Evolutionary conservation across 1,140 invertebrate genomes (phyloP).

Genomic region (Dermatophagoides farinae): DNA sequence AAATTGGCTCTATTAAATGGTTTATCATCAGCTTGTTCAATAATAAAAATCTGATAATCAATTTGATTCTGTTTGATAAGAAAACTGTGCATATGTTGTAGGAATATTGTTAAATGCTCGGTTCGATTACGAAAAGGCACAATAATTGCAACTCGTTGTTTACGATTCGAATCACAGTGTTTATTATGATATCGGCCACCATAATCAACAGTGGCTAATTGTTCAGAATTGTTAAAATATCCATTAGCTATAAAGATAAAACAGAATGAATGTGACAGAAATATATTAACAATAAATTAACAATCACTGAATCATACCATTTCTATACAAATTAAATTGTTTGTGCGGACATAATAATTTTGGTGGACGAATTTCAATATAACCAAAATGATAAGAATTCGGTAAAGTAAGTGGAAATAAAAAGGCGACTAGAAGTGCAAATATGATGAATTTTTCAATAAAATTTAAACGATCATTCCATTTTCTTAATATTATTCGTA

Average conservation of each 20-base stretch:
- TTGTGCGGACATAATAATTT: background rate
- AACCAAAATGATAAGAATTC: background rate
- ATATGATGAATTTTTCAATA: background rate
- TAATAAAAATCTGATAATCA: constrained; percentile 72
- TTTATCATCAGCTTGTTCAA: constrained; percentile 44
- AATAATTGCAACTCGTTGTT: constrained; percentile 60
- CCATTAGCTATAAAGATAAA: background rate
- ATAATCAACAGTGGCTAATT: background rate
- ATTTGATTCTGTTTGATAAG: constrained; percentile 56
- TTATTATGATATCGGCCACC: constrained; percentile 53
- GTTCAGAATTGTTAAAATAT: background rate
- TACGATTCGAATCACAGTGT: constrained; percentile 38
- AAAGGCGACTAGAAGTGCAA: background rate
- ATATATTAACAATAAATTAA: background rate
- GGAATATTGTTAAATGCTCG: constrained; percentile 51
- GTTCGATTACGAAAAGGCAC: constrained; percentile 67
- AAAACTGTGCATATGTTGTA: constrained; percentile 73
- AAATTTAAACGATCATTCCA: background rate
- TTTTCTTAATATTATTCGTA: background rate
- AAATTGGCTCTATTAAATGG: constrained; percentile 24
- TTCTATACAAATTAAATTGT: background rate
- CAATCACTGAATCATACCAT: background rate
- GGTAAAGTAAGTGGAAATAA: background rate
- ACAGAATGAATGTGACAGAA: background rate
- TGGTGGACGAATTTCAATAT: background rate